These are phyloP conservation scores for Acomys russatus DNA, from an alignment of 2,797 vertebrate genomes.

Conservation along the genomic window DNA sequence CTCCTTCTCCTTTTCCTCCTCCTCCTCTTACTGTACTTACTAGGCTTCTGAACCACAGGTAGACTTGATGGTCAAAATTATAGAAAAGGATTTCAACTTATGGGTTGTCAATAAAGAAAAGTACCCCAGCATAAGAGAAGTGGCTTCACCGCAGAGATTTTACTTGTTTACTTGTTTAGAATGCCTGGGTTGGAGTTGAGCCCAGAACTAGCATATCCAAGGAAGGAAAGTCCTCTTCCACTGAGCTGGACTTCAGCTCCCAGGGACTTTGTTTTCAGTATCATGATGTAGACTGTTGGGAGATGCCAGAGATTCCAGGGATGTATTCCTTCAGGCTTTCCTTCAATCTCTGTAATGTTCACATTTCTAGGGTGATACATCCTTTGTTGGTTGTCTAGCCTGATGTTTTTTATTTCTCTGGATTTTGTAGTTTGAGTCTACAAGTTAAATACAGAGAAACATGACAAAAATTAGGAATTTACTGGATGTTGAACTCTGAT, in stretches of 20 bases:
- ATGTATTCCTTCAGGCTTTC: not conserved
- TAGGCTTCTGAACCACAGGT: not conserved
- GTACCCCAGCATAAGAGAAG: not conserved
- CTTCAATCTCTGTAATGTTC: not conserved
- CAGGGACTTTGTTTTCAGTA: not conserved
- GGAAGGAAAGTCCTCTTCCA: not conserved
- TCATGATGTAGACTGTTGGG: not conserved
- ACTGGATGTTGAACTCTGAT: not conserved
- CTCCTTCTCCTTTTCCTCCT: not conserved
- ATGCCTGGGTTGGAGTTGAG: not conserved
- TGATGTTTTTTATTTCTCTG: not conserved
- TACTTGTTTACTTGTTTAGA: not conserved
- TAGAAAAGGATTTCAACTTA: not conserved
- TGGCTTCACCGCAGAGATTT: not conserved
- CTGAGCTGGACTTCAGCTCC: not conserved
- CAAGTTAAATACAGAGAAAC: not conserved
- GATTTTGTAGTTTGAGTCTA: not conserved
- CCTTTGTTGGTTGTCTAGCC: not conserved
- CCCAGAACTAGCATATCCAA: not conserved
- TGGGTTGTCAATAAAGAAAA: not conserved
- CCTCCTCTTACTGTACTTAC: not conserved
- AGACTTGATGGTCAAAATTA: not conserved
- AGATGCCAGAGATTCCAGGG: not conserved
- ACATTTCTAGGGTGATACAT: not conserved
- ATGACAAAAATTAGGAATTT: not conserved